Conservation (phyloP, 2,888 invertebrate species). For the Nomada ruficornis region DNA sequence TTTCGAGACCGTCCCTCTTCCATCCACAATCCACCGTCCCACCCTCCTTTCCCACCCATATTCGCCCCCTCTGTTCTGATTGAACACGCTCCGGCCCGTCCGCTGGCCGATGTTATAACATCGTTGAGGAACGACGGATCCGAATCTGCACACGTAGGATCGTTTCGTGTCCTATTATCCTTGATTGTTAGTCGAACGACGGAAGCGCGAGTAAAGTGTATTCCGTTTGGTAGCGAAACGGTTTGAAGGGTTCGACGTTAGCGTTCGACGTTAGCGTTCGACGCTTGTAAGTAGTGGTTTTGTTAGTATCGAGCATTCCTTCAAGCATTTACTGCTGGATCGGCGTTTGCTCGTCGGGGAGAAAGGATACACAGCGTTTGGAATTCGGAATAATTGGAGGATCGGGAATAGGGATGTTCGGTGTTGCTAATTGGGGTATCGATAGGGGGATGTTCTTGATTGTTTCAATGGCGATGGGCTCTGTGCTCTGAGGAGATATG, state of each 20-base stretch:
- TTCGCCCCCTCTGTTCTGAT: not conserved
- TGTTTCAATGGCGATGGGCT: no score
- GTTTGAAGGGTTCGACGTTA: not conserved
- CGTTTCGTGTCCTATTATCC: not conserved
- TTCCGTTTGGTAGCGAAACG: not conserved
- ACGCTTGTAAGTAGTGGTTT: not conserved
- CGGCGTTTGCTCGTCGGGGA: no score
- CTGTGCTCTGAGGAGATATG: no score
- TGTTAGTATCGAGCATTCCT: no score
- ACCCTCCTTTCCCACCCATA: not conserved
- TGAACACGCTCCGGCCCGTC: slow-evolving; percentile 18
- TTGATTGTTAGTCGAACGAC: not conserved
- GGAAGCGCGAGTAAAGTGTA: not conserved
- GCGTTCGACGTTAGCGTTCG: not conserved
- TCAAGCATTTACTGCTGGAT: no score
- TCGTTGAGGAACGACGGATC: slow-evolving; percentile 13
- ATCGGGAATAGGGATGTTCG: no score
- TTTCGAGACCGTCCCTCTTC: slow-evolving; percentile 35
- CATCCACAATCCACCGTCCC: not conserved
- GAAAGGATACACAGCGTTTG: no score
- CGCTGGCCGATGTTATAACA: slow-evolving; percentile 33
- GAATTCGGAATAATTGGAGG: no score
- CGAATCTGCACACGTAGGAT: slow-evolving; percentile 5
- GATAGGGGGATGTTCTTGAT: no score
- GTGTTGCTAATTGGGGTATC: no score